Base-by-base conservation (phyloP, 2,797 vertebrate genomes). In the Microcaecilia unicolor region DNA sequence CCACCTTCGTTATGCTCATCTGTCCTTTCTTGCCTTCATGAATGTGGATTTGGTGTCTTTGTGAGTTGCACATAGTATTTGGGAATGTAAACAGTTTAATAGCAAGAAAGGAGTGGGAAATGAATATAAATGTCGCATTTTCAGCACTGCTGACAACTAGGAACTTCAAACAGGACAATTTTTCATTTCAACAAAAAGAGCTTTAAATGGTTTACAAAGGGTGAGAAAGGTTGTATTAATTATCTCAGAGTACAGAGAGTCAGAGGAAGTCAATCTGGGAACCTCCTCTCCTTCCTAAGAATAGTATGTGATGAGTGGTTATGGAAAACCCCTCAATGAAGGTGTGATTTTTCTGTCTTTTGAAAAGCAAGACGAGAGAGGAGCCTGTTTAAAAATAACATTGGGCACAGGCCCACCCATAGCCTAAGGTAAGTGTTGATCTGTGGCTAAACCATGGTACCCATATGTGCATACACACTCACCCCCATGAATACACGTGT, bases 81-180 rank as follows among this genome's bases (percentile, higher is more conserved):
- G 30, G 15, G 29, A 31, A 19, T 28, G 33, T n/a, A 12, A 37
- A 28, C 17, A 37, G n/a, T 18, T 18, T 0, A 48, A 13, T 6
- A 18, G 43, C 46, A 50, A 51, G 1, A 12, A 20, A 43, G 19
- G 28, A 37, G 41, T 36, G 53, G 41, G 58, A 35, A n/a, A 1
- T 18, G 51, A 51, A 52, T 44, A 38, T 55, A 52, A 50, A 63
- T 52, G 52, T 48, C 58, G 54, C 64, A 4, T 61, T 58, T 52
- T 47, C 54, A 65, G 66, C 64, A 34, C 58, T 56, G 59, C 66
- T 38, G 52, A 61, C 58, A 60, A 34, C 36, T 39, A 48, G 42
- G 50, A 58, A 64, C 48, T 60, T 70, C 61, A 62, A 71, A 74
- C 21, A 51, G 38, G 29, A 36, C 34, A 39, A 51, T 51, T 60